Evolutionary conservation across 1,140 invertebrate species (phyloP).

Genomic region (Apolygus lucorum): DNA sequence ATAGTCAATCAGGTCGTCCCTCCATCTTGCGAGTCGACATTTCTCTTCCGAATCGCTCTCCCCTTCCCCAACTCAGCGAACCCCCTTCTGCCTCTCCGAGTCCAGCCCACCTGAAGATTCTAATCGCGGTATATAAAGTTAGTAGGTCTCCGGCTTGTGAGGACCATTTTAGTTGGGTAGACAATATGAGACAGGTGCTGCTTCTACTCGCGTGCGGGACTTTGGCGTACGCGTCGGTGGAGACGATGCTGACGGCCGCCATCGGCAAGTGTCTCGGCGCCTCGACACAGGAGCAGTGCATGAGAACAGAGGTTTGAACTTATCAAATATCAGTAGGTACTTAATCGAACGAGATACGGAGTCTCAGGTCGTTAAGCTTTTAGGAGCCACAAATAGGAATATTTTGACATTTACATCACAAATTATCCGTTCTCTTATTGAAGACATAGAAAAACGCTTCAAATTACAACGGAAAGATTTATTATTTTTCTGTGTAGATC

Average conservation of each 20-base stretch:
- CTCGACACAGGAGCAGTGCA: slow-evolving; percentile 36
- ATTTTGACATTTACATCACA: too few relatives aligned
- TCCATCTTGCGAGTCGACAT: too few relatives aligned
- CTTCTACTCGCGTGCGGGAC: not conserved
- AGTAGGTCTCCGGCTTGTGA: not conserved
- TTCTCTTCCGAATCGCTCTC: not conserved
- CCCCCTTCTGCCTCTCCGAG: not conserved
- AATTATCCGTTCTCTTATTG: too few relatives aligned
- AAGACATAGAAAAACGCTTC: too few relatives aligned
- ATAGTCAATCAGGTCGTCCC: too few relatives aligned
- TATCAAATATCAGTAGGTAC: too few relatives aligned
- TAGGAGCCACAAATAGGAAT: too few relatives aligned
- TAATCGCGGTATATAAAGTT: slow-evolving; percentile 12
- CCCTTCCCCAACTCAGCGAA: not conserved
- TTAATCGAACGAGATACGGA: too few relatives aligned
- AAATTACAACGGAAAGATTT: too few relatives aligned
- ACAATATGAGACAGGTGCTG: not conserved
- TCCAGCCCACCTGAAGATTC: not conserved
- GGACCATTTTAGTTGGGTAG: not conserved
- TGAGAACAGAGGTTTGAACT: slow-evolving; percentile 11
- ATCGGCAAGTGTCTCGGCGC: slow-evolving; percentile 45
- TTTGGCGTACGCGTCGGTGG: slow-evolving; percentile 4
- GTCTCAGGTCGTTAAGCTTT: too few relatives aligned
- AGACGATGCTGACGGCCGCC: slow-evolving; percentile 9
- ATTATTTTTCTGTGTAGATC: too few relatives aligned